These are phyloP conservation scores for Scomber scombrus DNA, from an alignment of 2,113 vertebrate genomes.

Conservation along the genomic window DNA sequence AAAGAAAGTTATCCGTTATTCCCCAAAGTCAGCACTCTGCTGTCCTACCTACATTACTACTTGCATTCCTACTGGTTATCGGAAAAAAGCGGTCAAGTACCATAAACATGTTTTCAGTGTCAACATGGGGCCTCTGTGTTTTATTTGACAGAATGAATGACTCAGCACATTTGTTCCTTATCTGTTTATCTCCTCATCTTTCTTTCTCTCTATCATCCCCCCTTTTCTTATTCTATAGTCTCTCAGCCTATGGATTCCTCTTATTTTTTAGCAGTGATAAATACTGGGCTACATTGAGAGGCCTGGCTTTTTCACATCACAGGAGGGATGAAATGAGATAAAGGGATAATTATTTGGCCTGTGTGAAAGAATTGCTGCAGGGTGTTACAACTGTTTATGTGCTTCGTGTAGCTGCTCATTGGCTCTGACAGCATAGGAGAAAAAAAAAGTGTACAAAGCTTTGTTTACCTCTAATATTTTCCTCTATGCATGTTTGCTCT, in stretches of 20 bases:
- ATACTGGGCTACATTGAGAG: not conserved
- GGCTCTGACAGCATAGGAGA: not conserved
- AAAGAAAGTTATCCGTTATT: too few species aligned
- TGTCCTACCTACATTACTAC: not conserved
- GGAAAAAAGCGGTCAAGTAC: conserved; percentile 8
- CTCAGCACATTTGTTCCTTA: conserved; percentile 24
- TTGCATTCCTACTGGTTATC: not conserved
- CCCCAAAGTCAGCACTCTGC: not conserved
- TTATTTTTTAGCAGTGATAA: not conserved
- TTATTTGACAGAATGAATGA: conserved; percentile 15
- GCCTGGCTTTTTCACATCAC: not conserved
- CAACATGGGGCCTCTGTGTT: conserved; percentile 56
- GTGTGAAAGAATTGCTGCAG: not conserved
- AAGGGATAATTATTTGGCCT: not conserved
- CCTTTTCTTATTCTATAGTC: not conserved
- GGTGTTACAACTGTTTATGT: conserved; percentile 7
- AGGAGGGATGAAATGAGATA: not conserved
- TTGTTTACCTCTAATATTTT: not conserved
- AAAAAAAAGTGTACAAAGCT: not conserved
- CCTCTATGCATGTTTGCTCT: not conserved
- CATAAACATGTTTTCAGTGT: conserved; percentile 66
- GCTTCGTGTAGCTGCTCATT: not conserved
- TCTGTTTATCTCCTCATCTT: not conserved
- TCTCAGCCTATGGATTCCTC: too few species aligned
- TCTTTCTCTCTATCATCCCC: not conserved